Evolutionary conservation across 2,888 invertebrate genomes (phyloP), one percentile per base, ranked within the genome.

Genomic region (Iselma pallidipennis): DNA sequence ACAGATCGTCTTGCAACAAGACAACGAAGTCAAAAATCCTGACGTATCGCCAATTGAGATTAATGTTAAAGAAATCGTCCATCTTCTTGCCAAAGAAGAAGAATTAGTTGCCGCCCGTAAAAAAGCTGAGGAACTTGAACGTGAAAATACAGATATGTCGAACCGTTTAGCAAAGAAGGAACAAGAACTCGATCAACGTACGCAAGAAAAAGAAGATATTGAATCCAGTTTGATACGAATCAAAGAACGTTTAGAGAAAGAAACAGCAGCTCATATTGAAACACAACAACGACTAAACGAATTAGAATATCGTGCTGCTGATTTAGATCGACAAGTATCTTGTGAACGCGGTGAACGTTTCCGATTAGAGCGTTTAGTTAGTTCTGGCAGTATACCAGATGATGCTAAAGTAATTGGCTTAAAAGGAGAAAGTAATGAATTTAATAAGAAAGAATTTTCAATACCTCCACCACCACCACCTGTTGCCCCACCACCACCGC

Each of bases 151-250:
- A 1, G 96, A 96, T 70, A 86, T 97, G 78, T 91, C 92, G 37
- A 91, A 91, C 1, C 91, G 91, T 74, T 82, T 97, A 59, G 91
- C 95, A 4, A 95, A 95, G 77, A 96, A 92, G 82, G 97, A 97
- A 81, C 94, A 95, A 81, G 96, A 96, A 80, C 84, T 95, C 66
- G 96, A 96, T 83, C 86, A 92, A 74, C 88, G 92, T 77, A 88
- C 89, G 62, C 95, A 96, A 78, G 96, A 97, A 83, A 91, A 94
- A 77, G 96, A 96, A 82, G 96, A 96, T 81, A 84, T 95, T 71
- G 94, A 96, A 80, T 90, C 92, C 1, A 90, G 91, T 62, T 83
- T 95, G 66, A 83, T 87, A 0, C 88, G 14, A 85, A 88, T 95
- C 76, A 94, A 95, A 77, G 93, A 94, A 75, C 86, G 96, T 5